Percentiles rank a stretch among this genome's conserved stretches.
phyloP scores from a whole-genome alignment of 2,797 vertebrate genomes.

The Hoplostethus atlanticus region DNA sequence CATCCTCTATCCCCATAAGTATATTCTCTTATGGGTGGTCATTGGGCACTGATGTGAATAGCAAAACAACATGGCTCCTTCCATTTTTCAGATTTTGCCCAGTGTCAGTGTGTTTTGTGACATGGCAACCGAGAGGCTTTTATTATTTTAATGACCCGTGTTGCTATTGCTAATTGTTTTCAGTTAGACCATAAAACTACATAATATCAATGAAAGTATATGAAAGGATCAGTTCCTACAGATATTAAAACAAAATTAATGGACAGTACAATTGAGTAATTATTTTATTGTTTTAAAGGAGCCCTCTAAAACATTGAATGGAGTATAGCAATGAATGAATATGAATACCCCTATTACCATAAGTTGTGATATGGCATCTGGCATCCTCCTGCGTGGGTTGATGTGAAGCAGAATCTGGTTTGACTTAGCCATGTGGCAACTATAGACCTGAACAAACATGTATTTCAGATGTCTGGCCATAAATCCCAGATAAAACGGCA shows the following conservation, averaged over 20 bases:
- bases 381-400: slow-evolving; percentile 60
- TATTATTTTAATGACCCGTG: not conserved
- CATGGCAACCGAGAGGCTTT: not conserved
- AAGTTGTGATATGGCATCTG: slow-evolving; percentile 70
- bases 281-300: slow-evolving; percentile 28
- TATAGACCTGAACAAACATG: slow-evolving; percentile 69
- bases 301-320: slow-evolving; percentile 28
- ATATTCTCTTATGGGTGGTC: slow-evolving; percentile 17
- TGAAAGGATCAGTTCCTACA: slow-evolving; percentile 5
- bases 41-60: slow-evolving; percentile 19
- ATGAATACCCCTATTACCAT: slow-evolving; percentile 55
- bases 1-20: slow-evolving; percentile 36
- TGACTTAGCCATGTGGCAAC: slow-evolving; percentile 74
- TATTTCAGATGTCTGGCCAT: slow-evolving; percentile 68
- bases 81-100: not conserved
- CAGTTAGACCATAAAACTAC: not conserved
- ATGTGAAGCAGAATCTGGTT: slow-evolving; percentile 73
- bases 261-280: slow-evolving; percentile 26
- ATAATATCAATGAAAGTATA: not conserved
- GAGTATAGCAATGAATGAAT: slow-evolving; percentile 11
- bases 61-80: slow-evolving; percentile 1
- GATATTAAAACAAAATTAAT: not conserved
- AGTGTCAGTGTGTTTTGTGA: not conserved
- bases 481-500: slow-evolving; percentile 59
- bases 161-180: not conserved